phyloP scores from a whole-genome alignment of 1,140 invertebrate genomes.

The Hetaerina americana region DNA sequence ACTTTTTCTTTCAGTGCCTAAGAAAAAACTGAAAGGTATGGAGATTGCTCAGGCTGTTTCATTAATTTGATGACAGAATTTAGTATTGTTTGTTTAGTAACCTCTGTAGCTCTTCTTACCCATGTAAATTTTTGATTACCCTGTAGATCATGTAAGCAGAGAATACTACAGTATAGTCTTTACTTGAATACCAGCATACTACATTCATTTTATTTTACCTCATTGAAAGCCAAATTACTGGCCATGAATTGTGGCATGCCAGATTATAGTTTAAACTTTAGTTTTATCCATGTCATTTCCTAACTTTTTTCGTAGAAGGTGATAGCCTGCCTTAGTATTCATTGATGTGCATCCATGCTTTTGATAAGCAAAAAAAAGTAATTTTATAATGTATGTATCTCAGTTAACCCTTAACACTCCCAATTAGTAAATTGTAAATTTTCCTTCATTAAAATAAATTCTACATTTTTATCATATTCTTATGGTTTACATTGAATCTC shows the following conservation, averaged over 20 bases:
- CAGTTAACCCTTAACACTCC: no score
- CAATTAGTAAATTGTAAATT: no score
- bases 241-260: background rate
- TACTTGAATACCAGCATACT: background rate
- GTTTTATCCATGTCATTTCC: background rate
- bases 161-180: background rate
- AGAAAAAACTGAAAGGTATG: slow-evolving; percentile 57
- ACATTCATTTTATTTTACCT: background rate
- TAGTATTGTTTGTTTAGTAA: background rate
- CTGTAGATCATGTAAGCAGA: background rate
- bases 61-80: background rate
- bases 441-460: no score
- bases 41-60: slow-evolving; percentile 10
- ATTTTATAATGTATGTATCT: no score
- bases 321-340: background rate
- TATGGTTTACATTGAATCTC: no score
- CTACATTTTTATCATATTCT: no score
- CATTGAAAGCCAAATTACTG: background rate
- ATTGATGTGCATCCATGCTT: background rate
- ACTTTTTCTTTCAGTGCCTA: slow-evolving; percentile 55
- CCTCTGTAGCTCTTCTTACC: background rate
- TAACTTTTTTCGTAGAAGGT: background rate
- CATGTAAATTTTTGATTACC: background rate
- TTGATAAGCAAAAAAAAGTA: no score
- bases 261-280: background rate